Percentiles rank a stretch among this genome's conserved stretches.
These are phyloP conservation scores for Macrosteles quadrilineatus DNA, from an alignment of 1,140 invertebrate genomes.

Conservation along the genomic window DNA sequence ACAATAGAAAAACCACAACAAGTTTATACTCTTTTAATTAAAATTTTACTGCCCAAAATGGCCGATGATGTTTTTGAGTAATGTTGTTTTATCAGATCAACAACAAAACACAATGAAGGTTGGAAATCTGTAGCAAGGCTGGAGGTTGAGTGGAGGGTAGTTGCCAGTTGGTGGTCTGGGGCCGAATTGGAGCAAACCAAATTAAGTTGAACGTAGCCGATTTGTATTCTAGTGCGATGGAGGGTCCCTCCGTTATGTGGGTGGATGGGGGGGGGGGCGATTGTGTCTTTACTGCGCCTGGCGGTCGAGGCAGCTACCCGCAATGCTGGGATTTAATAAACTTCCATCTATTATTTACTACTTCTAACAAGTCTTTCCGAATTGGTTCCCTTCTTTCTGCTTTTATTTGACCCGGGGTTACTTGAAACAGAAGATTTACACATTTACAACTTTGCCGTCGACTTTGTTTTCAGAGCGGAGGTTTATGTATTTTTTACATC, in stretches of 20 bases:
- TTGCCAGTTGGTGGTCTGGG: constrained; percentile 10
- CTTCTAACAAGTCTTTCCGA: constrained; percentile 12
- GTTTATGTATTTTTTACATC: too few species aligned
- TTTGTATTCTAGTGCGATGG: constrained; percentile 27
- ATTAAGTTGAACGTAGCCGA: constrained; percentile 27
- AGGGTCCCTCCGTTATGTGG: background rate
- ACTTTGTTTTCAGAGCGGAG: too few species aligned
- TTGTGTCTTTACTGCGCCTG: constrained; percentile 20
- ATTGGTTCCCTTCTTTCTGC: constrained; percentile 4
- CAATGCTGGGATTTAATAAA: constrained; percentile 25
- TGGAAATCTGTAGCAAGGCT: too few species aligned
- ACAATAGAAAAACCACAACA: too few species aligned
- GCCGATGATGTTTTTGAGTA: too few species aligned
- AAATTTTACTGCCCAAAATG: too few species aligned
- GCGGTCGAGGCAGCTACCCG: constrained; percentile 1
- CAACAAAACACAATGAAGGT: too few species aligned
- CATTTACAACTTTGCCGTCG: background rate
- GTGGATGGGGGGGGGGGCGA: background rate
- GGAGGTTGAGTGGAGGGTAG: too few species aligned
- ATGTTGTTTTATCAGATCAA: too few species aligned
- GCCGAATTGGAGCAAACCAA: constrained; percentile 24
- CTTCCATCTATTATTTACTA: constrained; percentile 20
- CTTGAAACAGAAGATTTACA: background rate
- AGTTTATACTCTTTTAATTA: too few species aligned
- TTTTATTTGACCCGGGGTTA: constrained; percentile 6